Percentiles rank a stretch among this genome's conserved stretches.
Conservation (phyloP, 2,888 invertebrate species). For the Galerucella pusilla region DNA sequence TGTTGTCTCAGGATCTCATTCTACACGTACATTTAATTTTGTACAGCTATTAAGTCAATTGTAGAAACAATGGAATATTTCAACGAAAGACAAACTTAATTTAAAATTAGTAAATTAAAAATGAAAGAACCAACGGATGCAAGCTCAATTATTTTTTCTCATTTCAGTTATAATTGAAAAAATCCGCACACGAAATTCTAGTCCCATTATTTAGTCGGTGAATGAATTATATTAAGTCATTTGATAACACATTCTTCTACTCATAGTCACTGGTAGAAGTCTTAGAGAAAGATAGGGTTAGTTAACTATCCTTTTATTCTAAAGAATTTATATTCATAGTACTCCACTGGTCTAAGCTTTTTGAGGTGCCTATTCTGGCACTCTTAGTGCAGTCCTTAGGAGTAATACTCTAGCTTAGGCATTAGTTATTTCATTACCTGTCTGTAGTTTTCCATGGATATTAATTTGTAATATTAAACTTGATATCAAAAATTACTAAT, state of each 20-base stretch:
- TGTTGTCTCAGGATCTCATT: background rate
- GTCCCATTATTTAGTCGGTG: background rate
- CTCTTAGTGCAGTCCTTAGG: no score
- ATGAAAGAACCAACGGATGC: constrained; percentile 43
- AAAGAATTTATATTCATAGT: no score
- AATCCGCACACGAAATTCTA: constrained; percentile 7
- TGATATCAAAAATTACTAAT: no score
- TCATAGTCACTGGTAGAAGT: background rate
- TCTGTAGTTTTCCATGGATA: no score
- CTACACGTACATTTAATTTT: constrained; percentile 45
- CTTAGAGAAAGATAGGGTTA: background rate
- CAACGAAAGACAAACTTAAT: constrained; percentile 51
- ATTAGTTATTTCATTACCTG: no score
- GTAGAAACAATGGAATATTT: constrained; percentile 56
- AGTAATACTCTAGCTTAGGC: no score
- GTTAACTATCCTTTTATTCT: no score
- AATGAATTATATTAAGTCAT: background rate
- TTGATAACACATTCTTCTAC: background rate
- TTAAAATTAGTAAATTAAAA: constrained; percentile 55
- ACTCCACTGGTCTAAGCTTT: no score
- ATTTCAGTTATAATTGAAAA: constrained; percentile 21
- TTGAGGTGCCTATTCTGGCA: no score
- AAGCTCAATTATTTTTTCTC: constrained; percentile 23
- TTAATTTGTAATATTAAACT: no score
- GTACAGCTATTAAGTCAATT: constrained; percentile 56